Base-by-base conservation (phyloP, 2,888 invertebrate species). In the Limulus polyphemus region DNA sequence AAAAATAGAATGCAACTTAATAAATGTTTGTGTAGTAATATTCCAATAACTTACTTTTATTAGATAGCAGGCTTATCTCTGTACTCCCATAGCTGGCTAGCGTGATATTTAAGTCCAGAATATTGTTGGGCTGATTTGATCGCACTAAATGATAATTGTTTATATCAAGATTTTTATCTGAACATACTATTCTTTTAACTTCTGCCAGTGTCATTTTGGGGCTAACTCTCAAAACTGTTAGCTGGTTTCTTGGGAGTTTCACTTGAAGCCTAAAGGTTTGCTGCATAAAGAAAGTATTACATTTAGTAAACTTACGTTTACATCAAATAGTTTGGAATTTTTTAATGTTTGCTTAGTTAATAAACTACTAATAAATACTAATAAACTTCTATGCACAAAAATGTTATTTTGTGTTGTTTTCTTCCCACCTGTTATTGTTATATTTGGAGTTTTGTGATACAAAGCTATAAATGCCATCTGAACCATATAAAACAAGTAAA, bases 201-300 rank as follows among this genome's bases (percentile, higher is more conserved):
- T 87, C 84, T 54, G 82, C 81, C 48, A 90, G 77, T 47, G 81
- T 79, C 58, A 83, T 83, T 69, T 83, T 81, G 13, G 85, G 84
- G 68, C 85, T 85, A 65, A 88, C 82, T 67, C 90, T 79, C 52
- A 84, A 81, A 12, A 90, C 88, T 76, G 84, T 86, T 62, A 89
- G 80, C 77, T 90, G 89, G 74, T 86, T 86, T 70, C 85, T 81
- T 49, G 89, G 90, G 70, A 90, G 78, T 73, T 87, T 84, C 49
- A 90, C 86, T 75, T 82, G 75, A 55, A 76, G 71, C 46, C 76
- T 70, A 58, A 75, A 73, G 13, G 77, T 77, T 69, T 73, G 73
- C 76, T 77, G 72, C 3, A 32, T 32, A 32, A 51, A 72, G 72
- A 49, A 62, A 61, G 47, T 52, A 50, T 13, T 13, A 55, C 56